These are phyloP conservation scores for Phortica variegata DNA, from an alignment of 1,140 invertebrate species.

Conservation along the genomic window DNA sequence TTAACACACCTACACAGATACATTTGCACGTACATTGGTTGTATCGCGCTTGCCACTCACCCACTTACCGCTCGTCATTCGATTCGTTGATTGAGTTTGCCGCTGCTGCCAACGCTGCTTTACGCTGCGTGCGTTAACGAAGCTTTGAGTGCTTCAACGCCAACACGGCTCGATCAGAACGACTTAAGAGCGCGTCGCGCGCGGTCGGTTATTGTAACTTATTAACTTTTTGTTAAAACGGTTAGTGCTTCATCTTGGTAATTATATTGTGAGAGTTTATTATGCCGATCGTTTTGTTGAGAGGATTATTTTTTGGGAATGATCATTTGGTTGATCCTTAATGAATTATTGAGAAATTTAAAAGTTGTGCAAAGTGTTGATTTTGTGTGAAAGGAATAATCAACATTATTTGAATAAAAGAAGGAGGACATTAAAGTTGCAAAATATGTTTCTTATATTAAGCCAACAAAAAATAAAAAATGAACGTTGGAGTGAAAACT, in stretches of 20 bases:
- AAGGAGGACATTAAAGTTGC: neutral
- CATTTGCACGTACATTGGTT: too few relatives aligned
- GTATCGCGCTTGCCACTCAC: neutral
- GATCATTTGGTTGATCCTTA: too few relatives aligned
- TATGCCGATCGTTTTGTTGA: neutral
- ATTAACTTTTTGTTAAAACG: slow-evolving; percentile 13
- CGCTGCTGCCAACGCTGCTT: neutral
- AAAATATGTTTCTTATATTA: slow-evolving; percentile 22
- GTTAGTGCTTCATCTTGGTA: neutral
- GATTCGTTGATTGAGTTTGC: neutral
- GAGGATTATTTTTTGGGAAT: too few relatives aligned
- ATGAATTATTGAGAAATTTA: neutral
- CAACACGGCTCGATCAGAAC: slow-evolving; percentile 44
- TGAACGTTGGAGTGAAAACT: neutral
- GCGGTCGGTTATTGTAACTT: too few relatives aligned
- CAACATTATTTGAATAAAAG: neutral
- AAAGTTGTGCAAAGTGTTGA: too few relatives aligned
- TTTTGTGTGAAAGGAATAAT: too few relatives aligned
- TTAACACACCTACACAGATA: too few relatives aligned
- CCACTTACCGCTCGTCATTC: too few relatives aligned
- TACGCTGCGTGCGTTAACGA: slow-evolving; percentile 19
- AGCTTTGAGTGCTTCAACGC: slow-evolving; percentile 42
- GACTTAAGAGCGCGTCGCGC: slow-evolving; percentile 48
- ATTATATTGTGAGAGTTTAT: neutral
- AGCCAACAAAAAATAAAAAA: neutral